Base-by-base conservation (phyloP, 2,113 vertebrate genomes). In the Calypte anna region DNA sequence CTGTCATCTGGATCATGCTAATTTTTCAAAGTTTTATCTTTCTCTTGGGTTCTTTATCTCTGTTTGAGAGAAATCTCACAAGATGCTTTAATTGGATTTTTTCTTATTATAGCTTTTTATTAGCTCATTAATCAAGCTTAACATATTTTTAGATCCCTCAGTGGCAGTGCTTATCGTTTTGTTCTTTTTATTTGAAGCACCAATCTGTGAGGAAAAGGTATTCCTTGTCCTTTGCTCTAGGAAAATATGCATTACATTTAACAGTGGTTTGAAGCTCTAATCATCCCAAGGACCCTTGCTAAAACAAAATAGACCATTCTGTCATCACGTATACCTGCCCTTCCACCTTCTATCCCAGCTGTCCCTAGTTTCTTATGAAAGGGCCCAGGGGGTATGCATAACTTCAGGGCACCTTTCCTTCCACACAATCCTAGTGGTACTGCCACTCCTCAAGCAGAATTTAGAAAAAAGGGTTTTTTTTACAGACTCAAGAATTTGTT, bases 101-200 rank as follows among this genome's bases (percentile, higher is more conserved):
- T 93, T 73, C 90, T 91, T 90, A 88, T 78, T 93, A 68, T 91
- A 90, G 75, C 40, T 68, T 85, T 96, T 97, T 96, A 87, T 94
- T 91, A 93, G 91, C 68, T 96, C 88, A 91, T 96, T 97, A 92
- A 94, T 96, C 90, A 97, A 91, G 70, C 68, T 89, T 96, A 93
- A 88, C 31, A 20, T 88, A 82, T 95, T 96, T 96, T 96, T 94
- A 90, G 86, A 75, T 94, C 93, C 73, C 54, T 93, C 4, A 7
- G 80, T 92, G 73, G 66, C 58, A 73, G 38, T 70, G 63, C 70
- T 97, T 84, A 62, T 91, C 63, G 86, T 90, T 94, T 82, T 77
- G 20, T 69, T 91, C 90, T 90, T 93, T 94, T 36, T 88, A 55
- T 95, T 75, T 94, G 51, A 92, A 85, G 46, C 88, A 68, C 67